A percentile compares a stretch with the other conserved stretches of the same genome.
These are phyloP conservation scores for Crotophaga sulcirostris DNA, from an alignment of 2,113 vertebrate genomes.

Conservation along the genomic window DNA sequence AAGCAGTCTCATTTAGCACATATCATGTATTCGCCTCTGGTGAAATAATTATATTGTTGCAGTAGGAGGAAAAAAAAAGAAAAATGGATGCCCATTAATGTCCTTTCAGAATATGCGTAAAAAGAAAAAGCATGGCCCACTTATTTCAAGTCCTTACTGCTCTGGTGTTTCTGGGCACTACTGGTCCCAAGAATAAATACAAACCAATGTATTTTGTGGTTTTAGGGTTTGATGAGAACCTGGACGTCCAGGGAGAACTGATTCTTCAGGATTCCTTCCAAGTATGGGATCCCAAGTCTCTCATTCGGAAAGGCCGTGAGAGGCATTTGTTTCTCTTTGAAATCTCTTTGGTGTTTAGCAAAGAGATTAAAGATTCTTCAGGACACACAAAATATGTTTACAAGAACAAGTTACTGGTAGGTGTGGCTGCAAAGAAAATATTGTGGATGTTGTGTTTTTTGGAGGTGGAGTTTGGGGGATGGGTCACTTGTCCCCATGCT, in stretches of 20 bases:
- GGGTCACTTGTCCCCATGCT: not conserved
- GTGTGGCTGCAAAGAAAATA: constrained; percentile 44
- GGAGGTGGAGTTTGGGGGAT: not conserved
- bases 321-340: constrained; percentile 98
- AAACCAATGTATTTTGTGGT: not conserved
- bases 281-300: constrained; percentile 99
- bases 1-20: not conserved
- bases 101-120: not conserved
- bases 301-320: constrained; percentile 96
- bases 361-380: constrained; percentile 97
- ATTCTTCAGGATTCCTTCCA: constrained; percentile 98
- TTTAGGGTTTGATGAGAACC: constrained; percentile 96
- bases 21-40: fast-evolving
- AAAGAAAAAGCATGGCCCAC: not conserved
- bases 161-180: not conserved
- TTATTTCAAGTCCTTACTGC: not conserved
- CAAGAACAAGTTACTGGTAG: constrained; percentile 98
- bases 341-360: constrained; percentile 97
- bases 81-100: not conserved
- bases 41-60: not conserved
- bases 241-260: constrained; percentile 96
- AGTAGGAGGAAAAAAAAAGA: not conserved
- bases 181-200: not conserved
- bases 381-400: constrained; percentile 98
- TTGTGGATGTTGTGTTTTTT: not conserved